Base-by-base conservation (phyloP, 2,797 vertebrate species). In the Hyperoplus immaculatus region DNA sequence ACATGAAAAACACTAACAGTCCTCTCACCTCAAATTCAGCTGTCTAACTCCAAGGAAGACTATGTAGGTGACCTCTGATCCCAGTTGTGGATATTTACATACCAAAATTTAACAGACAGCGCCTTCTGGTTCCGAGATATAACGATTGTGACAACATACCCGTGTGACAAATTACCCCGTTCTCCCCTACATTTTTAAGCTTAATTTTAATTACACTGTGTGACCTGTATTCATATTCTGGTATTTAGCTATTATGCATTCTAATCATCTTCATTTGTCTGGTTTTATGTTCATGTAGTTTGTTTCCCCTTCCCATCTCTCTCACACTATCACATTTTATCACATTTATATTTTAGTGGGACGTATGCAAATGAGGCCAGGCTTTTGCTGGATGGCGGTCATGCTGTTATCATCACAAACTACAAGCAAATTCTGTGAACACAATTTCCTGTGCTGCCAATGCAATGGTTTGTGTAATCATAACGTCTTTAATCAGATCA, bases 401-500 rank as follows among this genome's bases (percentile, higher is more conserved):
- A 38, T 61, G 68, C 55, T 0, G n/a, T 70, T 81, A 70, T 79
- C 45, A 60, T 72, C 55, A 16, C 36, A 74, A 76, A 79, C 59
- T 1, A 42, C 63, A 58, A 78, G 82, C 38, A 51, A 79, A 77
- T 79, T 63, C 43, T 78, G 70, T 38, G 63, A 87, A 80, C 82
- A 67, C 66, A 77, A 77, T 86, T 80, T 72, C 79, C 60, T 56
- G 21, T 47, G 47, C 74, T 69, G 85, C 63, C 69, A 70, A 10
- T 84, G 75, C 75, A 84, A 60, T 80, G 51, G 66, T 64, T 61
- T 78, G 62, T 82, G 49, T 42, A 69, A 87, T 88, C 78, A 84
- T 63, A 80, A 77, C 66, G 69, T 82, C 70, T 87, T 80, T 87
- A 86, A 88, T 85, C 86, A 85, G 72, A 90, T 81, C 76, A 85